Evolutionary conservation across 2,113 vertebrate species (phyloP), one percentile per base, ranked within the genome.

Genomic region (Indicator indicator): DNA sequence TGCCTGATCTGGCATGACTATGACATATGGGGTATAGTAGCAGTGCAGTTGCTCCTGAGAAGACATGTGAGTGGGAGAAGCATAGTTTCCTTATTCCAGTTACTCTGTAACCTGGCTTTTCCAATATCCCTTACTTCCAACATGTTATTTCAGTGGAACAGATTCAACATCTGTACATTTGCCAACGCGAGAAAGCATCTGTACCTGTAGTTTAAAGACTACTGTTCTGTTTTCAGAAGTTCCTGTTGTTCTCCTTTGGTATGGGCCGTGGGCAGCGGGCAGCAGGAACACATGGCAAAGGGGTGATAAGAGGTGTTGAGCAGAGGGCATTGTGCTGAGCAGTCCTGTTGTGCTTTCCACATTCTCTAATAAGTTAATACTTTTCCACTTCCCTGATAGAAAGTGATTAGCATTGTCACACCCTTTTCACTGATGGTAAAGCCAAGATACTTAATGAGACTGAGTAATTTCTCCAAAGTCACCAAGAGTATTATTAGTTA

Each of bases 351-450:
- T 54, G 20, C 59, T 89, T 92, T 87, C 55, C 33, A 27, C 60
- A 38, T 42, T 70, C 71, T 55, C 28, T 64, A 74, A 68, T 42
- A 86, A 90, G 16, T n/a, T 82, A 65, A 75, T 91, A 26, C 50
- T 73, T 89, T 94, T 84, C 63, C 59, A 55, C 24, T 92, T 89
- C 59, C 69, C 44, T 44, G 18, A 36, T 24, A 48, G 72, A 90
- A 88, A 58, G 50, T 54, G 11, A 65, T 88, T 76, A 77, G 21
- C 17, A 12, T 58, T 46, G 55, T 76, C 28, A 28, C 70, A 83
- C 42, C 65, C 23, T 92, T 77, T 75, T 83, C 44, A 64, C 36
- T 78, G 42, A 84, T 52, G 23, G 38, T 67, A 64, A 86, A 88
- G 54, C 69, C 81, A 85, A 70, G 62, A 74, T 46, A 56, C 64